Conservation (phyloP, 1,140 invertebrate species). For the Notospermus geniculatus region DNA sequence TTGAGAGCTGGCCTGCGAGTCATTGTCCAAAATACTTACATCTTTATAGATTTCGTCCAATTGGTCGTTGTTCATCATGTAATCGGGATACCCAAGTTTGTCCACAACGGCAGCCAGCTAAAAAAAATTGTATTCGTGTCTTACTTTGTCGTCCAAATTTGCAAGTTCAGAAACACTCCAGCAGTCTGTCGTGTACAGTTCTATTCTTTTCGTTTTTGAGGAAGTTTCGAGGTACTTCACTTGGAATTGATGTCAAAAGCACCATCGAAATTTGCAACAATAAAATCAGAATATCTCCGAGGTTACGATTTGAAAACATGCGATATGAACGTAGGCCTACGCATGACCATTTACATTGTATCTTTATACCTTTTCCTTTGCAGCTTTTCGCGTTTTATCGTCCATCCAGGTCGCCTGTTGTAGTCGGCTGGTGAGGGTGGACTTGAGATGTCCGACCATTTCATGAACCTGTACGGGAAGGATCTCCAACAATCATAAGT, state of each 20-base stretch:
- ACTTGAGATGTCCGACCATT: slow-evolving; percentile 51
- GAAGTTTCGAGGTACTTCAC: too few species aligned
- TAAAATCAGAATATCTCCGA: too few species aligned
- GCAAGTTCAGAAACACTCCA: too few species aligned
- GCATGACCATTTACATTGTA: too few species aligned
- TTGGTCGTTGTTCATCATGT: slow-evolving; percentile 42
- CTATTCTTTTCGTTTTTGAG: too few species aligned
- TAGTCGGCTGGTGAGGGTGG: slow-evolving; percentile 34
- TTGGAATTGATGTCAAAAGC: too few species aligned
- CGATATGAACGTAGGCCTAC: too few species aligned
- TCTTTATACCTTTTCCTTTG: slow-evolving; percentile 15
- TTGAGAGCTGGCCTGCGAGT: too few species aligned
- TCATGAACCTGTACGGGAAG: slow-evolving; percentile 36
- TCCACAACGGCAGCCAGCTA: slow-evolving; percentile 57
- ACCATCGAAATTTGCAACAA: too few species aligned
- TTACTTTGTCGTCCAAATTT: too few species aligned
- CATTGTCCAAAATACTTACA: slow-evolving; percentile 36
- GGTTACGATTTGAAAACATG: too few species aligned
- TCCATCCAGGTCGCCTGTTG: slow-evolving; percentile 27
- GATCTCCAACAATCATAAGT: neutral
- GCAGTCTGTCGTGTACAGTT: too few species aligned
- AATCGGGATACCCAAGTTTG: slow-evolving; percentile 60
- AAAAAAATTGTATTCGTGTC: slow-evolving; percentile 18
- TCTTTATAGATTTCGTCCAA: slow-evolving; percentile 28
- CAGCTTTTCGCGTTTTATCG: slow-evolving; percentile 20